Evolutionary conservation across 2,113 vertebrate genomes (phyloP), one percentile per base, ranked within the genome.

Genomic region (Poicephalus meyeri): DNA sequence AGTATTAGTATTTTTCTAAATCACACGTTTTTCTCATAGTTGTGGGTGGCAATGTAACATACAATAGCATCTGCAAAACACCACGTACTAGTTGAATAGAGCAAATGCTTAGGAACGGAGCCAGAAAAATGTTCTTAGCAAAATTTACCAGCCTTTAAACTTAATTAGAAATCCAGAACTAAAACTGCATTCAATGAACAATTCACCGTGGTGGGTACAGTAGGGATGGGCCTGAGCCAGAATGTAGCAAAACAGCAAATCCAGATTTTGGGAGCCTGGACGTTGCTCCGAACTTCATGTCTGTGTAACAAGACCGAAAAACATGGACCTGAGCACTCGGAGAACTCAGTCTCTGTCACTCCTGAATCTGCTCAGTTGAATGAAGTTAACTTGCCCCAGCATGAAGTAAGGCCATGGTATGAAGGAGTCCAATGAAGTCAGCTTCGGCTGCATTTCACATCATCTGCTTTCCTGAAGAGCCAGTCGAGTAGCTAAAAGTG

Each of bases 121-220:
- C 93, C 91, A 95, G 78, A 71, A 95, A 91, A 95, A 87, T 68
- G 78, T 92, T 95, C 78, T 69, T 53, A 92, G 91, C 29, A 93
- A 89, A 92, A 94, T 84, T 87, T 95, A 91, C 80, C 78, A 93
- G 61, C 80, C 74, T 66, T 85, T 91, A 91, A 89, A 84, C 92
- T 95, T 94, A 96, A 94, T 95, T 95, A 89, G 47, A 92, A 72
- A 81, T 85, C 73, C 89, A 89, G 86, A 94, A 82, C 65, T 92
- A 87, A 94, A 81, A 82, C 25, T 39, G 44, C 46, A n/a, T 85
- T 95, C 83, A 60, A 79, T 72, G 81, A 79, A 91, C 76, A 68
- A 85, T 87, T 92, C 84, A 78, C 80, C n/a, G 17, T 41, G 61
- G 35, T 81, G 64, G 52, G 44, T 73, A 68, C 8, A 71, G 64